Percentiles rank a stretch among this genome's conserved stretches.
Conservation (phyloP, 1,140 invertebrate species). For the Druon quercuslanigerum region DNA sequence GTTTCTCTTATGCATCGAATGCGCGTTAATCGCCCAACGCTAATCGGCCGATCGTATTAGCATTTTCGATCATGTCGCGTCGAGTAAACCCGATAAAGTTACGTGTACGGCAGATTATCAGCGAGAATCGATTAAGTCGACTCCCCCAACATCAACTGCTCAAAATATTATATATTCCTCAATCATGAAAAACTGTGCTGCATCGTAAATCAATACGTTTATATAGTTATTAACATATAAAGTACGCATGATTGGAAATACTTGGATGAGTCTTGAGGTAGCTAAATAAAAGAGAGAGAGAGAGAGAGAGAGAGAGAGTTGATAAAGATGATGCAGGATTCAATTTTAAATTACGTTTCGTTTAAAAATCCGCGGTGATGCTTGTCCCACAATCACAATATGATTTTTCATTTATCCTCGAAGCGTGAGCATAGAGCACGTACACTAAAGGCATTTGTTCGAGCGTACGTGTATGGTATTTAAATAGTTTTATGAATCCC, state of each 20-base stretch:
- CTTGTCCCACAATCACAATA: slow-evolving; percentile 26
- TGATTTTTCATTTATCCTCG: slow-evolving; percentile 13
- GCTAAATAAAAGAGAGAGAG: no score
- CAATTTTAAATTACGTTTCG: slow-evolving; percentile 15
- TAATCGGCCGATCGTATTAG: slow-evolving; percentile 9
- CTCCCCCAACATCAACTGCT: neutral
- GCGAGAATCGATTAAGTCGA: neutral
- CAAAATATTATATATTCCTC: neutral
- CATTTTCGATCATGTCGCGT: slow-evolving; percentile 15
- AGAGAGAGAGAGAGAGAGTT: neutral
- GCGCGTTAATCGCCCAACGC: slow-evolving; percentile 20
- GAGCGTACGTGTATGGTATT: slow-evolving; percentile 46
- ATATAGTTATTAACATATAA: no score
- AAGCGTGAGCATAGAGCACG: slow-evolving; percentile 21
- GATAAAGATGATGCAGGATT: slow-evolving; percentile 15
- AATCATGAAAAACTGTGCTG: neutral
- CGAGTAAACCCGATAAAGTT: slow-evolving; percentile 11
- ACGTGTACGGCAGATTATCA: neutral
- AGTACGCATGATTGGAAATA: no score
- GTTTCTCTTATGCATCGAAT: slow-evolving; percentile 21
- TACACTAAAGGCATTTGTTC: slow-evolving; percentile 22
- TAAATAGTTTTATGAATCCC: slow-evolving; percentile 44
- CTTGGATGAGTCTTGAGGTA: no score
- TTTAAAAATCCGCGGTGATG: neutral
- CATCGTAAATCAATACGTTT: neutral